Conservation (phyloP, 1,140 invertebrate genomes). For the Lycorma delicatula region DNA sequence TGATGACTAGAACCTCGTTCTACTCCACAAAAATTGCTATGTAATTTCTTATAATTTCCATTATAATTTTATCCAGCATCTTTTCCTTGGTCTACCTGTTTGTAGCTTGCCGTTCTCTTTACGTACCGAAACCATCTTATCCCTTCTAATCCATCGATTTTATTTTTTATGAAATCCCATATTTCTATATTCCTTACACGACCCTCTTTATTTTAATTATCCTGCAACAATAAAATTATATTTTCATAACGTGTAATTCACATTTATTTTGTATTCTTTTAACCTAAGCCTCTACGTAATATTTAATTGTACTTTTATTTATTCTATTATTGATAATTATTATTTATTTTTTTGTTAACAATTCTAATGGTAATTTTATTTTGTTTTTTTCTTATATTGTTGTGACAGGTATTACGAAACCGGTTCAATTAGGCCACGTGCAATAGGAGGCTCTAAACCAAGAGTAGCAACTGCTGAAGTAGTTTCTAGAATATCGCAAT, state of each 20-base stretch:
- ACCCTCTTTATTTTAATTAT: too few relatives aligned
- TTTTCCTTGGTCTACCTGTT: too few relatives aligned
- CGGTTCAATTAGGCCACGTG: constrained; percentile 91
- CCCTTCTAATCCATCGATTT: too few relatives aligned
- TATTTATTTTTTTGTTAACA: neutral
- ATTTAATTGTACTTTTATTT: neutral
- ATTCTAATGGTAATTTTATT: neutral
- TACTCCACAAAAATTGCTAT: too few relatives aligned
- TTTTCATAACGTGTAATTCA: neutral
- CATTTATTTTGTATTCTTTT: neutral
- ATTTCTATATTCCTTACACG: too few relatives aligned
- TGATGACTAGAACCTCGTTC: too few relatives aligned
- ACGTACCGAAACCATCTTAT: too few relatives aligned
- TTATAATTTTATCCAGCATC: too few relatives aligned
- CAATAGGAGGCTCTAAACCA: constrained; percentile 92
- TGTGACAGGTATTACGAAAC: constrained; percentile 95
- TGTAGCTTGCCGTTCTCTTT: too few relatives aligned
- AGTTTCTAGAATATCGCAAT: constrained; percentile 88
- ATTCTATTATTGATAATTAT: neutral
- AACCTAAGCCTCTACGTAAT: neutral
- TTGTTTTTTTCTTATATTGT: neutral
- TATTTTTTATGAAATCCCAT: too few relatives aligned
- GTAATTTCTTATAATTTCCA: too few relatives aligned
- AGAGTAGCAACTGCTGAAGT: constrained; percentile 92
- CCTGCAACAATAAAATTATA: neutral